A percentile compares a stretch with the other conserved stretches of the same genome.
Conservation (phyloP, 2,113 vertebrate species). For the Callaeas wilsoni region DNA sequence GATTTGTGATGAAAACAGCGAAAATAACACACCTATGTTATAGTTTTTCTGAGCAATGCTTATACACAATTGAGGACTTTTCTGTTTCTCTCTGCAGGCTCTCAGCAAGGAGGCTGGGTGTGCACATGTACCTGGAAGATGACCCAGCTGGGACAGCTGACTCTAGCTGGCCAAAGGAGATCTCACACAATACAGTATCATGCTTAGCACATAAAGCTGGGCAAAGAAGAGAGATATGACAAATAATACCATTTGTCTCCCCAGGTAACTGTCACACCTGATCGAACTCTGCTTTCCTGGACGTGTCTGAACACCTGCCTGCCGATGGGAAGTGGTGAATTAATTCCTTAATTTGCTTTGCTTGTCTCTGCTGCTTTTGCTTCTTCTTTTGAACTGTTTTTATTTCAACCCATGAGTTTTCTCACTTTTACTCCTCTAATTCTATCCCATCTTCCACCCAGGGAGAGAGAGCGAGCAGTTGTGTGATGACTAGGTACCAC, state of each 20-base stretch:
- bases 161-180: neutral
- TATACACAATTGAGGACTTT: neutral
- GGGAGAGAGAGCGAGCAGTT: neutral
- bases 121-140: neutral
- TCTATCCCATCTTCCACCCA: accelerated
- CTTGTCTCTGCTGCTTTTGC: neutral
- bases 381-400: neutral
- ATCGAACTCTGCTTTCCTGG: neutral
- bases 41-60: neutral
- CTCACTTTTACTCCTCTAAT: neutral
- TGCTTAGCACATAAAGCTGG: neutral
- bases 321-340: neutral
- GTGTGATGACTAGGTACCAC: neutral
- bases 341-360: neutral
- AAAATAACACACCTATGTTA: neutral
- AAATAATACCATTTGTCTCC: neutral
- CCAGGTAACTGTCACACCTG: neutral
- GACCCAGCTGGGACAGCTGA: neutral
- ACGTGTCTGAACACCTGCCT: neutral
- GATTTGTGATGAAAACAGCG: neutral
- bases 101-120: neutral
- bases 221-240: accelerated
- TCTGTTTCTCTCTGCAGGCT: neutral
- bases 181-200: accelerated
- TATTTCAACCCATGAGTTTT: neutral